A percentile compares a stretch with the other conserved stretches of the same genome.
phyloP scores from a whole-genome alignment of 2,888 invertebrate genomes.

The Eulithis prunata region DNA sequence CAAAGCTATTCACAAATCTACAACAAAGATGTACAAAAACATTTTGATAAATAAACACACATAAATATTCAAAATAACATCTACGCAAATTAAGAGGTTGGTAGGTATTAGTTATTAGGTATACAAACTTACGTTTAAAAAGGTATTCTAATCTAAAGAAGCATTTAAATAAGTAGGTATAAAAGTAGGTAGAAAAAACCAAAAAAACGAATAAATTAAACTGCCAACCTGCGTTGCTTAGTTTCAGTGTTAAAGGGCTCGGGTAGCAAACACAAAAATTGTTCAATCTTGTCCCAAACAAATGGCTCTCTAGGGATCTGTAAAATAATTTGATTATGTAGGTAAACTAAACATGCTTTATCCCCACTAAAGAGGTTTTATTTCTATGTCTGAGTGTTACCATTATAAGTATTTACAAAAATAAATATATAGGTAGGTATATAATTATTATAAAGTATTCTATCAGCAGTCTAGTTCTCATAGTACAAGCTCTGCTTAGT shows the following conservation, averaged over 20 bases:
- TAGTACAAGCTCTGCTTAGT: too few species aligned
- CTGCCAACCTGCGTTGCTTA: slow-evolving; percentile 87
- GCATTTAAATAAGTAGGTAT: too few species aligned
- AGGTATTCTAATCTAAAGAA: too few species aligned
- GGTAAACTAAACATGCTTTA: not conserved
- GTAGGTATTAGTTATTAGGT: too few species aligned
- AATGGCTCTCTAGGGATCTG: slow-evolving; percentile 84
- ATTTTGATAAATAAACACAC: slow-evolving; percentile 37
- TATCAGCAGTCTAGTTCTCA: too few species aligned
- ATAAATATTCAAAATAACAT: not conserved
- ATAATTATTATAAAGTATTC: too few species aligned
- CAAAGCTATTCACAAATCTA: slow-evolving; percentile 88
- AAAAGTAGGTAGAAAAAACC: not conserved
- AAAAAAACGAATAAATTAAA: not conserved
- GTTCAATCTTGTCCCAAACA: slow-evolving; percentile 90
- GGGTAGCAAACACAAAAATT: slow-evolving; percentile 90
- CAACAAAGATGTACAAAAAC: slow-evolving; percentile 59
- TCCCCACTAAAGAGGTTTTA: too few species aligned
- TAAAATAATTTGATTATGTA: slow-evolving; percentile 22
- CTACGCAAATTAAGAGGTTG: not conserved
- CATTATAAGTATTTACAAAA: too few species aligned
- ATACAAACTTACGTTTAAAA: too few species aligned
- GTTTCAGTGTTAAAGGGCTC: slow-evolving; percentile 86
- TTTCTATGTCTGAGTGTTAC: too few species aligned
- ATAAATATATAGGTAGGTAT: too few species aligned